These are phyloP conservation scores for Biston betularia DNA, from an alignment of 2,888 invertebrate genomes.

Conservation along the genomic window DNA sequence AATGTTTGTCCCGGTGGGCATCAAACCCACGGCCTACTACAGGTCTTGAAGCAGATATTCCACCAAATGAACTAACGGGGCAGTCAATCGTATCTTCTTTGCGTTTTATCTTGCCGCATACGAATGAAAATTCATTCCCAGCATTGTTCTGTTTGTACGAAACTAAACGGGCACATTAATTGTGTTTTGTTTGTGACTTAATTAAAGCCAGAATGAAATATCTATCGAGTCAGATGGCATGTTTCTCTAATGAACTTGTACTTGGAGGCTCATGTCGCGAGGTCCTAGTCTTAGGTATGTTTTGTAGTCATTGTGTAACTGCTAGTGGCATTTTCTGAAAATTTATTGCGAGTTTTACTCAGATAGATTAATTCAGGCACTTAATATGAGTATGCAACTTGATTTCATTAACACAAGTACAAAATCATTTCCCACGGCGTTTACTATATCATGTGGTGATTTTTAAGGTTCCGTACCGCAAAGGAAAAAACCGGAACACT, in stretches of 20 bases:
- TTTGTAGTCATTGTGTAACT: background rate
- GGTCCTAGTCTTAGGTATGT: background rate
- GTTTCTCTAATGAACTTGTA: background rate
- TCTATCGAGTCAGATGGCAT: slow-evolving; percentile 14
- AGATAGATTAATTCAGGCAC: background rate
- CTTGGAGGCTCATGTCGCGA: background rate
- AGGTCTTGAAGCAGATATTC: too few species aligned
- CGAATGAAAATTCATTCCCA: slow-evolving; percentile 42
- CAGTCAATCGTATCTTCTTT: background rate
- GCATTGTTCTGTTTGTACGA: slow-evolving; percentile 36
- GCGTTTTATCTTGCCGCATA: slow-evolving; percentile 13
- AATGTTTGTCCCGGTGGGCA: too few species aligned
- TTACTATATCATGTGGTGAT: too few species aligned
- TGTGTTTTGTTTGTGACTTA: slow-evolving; percentile 32
- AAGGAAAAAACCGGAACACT: too few species aligned
- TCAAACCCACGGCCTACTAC: too few species aligned
- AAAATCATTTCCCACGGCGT: too few species aligned
- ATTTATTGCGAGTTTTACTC: background rate
- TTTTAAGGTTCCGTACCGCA: too few species aligned
- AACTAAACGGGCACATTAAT: slow-evolving; percentile 38
- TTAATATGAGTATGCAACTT: too few species aligned
- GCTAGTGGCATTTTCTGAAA: background rate
- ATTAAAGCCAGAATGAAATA: slow-evolving; percentile 37
- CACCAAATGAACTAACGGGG: too few species aligned
- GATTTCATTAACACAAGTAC: background rate